Conservation (phyloP, 2,888 invertebrate species). For the Tribolium freemani region DNA sequence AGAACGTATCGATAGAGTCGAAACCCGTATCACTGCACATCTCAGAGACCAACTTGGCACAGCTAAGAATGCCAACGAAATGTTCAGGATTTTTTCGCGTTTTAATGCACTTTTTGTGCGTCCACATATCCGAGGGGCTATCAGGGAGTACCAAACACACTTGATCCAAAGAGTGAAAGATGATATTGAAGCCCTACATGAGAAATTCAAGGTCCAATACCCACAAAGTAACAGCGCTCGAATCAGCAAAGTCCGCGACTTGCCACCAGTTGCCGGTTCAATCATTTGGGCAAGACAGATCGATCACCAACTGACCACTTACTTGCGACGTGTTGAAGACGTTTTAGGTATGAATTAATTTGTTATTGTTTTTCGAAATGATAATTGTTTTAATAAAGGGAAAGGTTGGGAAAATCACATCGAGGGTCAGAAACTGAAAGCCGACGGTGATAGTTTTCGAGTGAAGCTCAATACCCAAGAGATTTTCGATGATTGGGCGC, state of each 20-base stretch:
- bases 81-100: slow-evolving; percentile 98
- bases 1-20: slow-evolving; percentile 97
- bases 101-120: slow-evolving; percentile 99
- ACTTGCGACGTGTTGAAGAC: slow-evolving; percentile 97
- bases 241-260: slow-evolving; percentile 91
- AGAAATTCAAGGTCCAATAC: slow-evolving; percentile 96
- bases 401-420: slow-evolving; percentile 99
- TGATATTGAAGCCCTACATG: slow-evolving; percentile 97
- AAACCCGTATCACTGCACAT: slow-evolving; percentile 97
- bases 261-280: slow-evolving; percentile 97
- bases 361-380: slow-evolving; percentile 3
- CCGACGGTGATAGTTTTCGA: slow-evolving; percentile 97
- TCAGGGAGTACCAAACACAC: slow-evolving; percentile 99
- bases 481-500: slow-evolving; percentile 98
- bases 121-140: slow-evolving; percentile 98
- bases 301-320: slow-evolving; percentile 96
- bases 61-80: slow-evolving; percentile 99
- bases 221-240: slow-evolving; percentile 94
- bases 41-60: slow-evolving; percentile 97
- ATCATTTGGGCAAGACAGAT: slow-evolving; percentile 99
- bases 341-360: slow-evolving; percentile 80
- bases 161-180: slow-evolving; percentile 99
- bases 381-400: slow-evolving; percentile 67
- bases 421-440: slow-evolving; percentile 97
- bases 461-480: slow-evolving; percentile 96